Evolutionary conservation across 2,113 vertebrate species (phyloP).

Genomic region (Malurus melanocephalus): DNA sequence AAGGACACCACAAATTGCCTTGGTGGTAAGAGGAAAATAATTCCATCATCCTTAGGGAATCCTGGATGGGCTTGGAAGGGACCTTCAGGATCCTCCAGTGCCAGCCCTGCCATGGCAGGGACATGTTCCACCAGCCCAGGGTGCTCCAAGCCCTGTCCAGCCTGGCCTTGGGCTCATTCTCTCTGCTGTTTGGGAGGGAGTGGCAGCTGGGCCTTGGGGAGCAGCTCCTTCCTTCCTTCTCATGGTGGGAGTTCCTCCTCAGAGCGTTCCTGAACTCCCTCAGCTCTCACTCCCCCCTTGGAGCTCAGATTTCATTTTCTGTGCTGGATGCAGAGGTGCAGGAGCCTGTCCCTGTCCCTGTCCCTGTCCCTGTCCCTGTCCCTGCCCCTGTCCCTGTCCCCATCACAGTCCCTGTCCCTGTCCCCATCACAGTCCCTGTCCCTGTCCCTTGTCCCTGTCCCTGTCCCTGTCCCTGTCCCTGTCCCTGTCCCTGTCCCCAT

Average conservation of each 20-base stretch:
- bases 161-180: background rate
- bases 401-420: no score
- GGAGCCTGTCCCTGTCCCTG: background rate
- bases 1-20: background rate
- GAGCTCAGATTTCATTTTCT: background rate
- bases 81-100: no score
- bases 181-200: background rate
- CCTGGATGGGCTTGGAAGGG: background rate
- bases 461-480: accelerated
- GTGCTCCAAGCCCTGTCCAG: accelerated
- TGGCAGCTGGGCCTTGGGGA: background rate
- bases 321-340: background rate
- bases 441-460: background rate
- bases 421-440: background rate
- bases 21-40: background rate
- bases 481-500: background rate
- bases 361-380: background rate
- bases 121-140: background rate
- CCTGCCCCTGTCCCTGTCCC: background rate
- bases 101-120: background rate
- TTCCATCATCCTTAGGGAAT: accelerated
- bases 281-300: background rate
- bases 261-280: background rate
- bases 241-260: background rate
- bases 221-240: background rate